Evolutionary conservation across 2,113 vertebrate species (phyloP).

Genomic region (Platichthys stellatus): DNA sequence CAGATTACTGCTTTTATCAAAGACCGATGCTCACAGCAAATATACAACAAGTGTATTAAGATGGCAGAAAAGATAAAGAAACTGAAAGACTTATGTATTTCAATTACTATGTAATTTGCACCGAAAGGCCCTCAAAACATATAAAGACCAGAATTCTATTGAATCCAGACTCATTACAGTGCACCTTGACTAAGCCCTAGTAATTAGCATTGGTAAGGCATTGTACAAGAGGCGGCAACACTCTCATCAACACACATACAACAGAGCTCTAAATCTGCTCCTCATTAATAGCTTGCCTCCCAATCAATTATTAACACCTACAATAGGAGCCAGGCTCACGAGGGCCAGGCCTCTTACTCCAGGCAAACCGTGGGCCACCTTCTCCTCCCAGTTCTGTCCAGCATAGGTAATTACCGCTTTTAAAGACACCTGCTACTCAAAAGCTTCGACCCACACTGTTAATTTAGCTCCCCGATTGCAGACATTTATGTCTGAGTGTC

Average conservation of each 20-base stretch:
- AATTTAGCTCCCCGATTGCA: slow-evolving; percentile 81
- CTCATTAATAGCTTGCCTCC: slow-evolving; percentile 84
- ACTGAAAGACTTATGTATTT: slow-evolving; percentile 60
- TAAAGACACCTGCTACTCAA: slow-evolving; percentile 88
- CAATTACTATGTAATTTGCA: slow-evolving; percentile 71
- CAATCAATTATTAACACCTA: slow-evolving; percentile 88
- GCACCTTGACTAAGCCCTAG: slow-evolving; percentile 77
- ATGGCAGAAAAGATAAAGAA: slow-evolving; percentile 46
- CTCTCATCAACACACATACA: slow-evolving; percentile 80
- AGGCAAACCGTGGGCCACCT: slow-evolving; percentile 69
- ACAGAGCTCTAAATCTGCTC: slow-evolving; percentile 77
- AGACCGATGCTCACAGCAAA: slow-evolving; percentile 34
- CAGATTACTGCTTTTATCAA: slow-evolving; percentile 42
- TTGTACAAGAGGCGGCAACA: slow-evolving; percentile 77
- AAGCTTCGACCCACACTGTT: slow-evolving; percentile 83
- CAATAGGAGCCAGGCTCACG: slow-evolving; percentile 73
- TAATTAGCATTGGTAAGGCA: slow-evolving; percentile 81
- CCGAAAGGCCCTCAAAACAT: slow-evolving; percentile 77
- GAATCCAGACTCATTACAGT: slow-evolving; percentile 78
- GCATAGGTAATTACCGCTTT: slow-evolving; percentile 82
- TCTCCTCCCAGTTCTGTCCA: slow-evolving; percentile 74
- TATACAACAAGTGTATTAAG: slow-evolving; percentile 48
- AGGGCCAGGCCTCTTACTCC: slow-evolving; percentile 73
- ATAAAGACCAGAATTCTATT: slow-evolving; percentile 69
- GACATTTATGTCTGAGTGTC: slow-evolving; percentile 87